phyloP scores from a whole-genome alignment of 2,888 invertebrate genomes.

The Nyleta sp. region DNA sequence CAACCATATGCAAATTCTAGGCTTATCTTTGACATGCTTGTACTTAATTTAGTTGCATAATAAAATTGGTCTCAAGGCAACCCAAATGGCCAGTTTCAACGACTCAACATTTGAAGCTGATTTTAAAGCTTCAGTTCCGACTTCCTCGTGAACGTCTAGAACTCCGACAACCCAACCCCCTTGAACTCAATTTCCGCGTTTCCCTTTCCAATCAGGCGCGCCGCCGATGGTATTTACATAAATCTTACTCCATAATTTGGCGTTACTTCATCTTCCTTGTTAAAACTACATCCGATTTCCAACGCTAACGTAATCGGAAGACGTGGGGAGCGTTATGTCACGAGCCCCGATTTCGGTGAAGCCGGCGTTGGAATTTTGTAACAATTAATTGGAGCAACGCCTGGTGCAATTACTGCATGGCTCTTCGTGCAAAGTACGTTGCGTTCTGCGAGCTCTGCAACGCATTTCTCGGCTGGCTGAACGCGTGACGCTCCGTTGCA shows the following conservation, averaged over 20 bases:
- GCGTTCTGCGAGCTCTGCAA: not conserved
- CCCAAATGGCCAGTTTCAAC: too few species aligned
- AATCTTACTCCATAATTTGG: slow-evolving; percentile 28
- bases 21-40: too few species aligned
- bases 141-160: too few species aligned
- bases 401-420: slow-evolving; percentile 23
- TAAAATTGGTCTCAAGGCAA: too few species aligned
- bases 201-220: slow-evolving; percentile 27
- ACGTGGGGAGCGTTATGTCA: slow-evolving; percentile 27
- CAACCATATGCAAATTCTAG: too few species aligned
- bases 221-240: slow-evolving; percentile 35
- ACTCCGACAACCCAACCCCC: slow-evolving; percentile 1
- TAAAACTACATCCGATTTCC: not conserved
- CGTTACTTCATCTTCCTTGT: slow-evolving; percentile 30
- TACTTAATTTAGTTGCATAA: too few species aligned
- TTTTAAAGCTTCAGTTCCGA: too few species aligned
- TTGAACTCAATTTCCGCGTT: slow-evolving; percentile 40
- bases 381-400: slow-evolving; percentile 56
- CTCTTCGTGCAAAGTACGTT: slow-evolving; percentile 14
- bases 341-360: slow-evolving; percentile 32
- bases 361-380: slow-evolving; percentile 46
- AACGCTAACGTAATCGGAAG: slow-evolving; percentile 24
- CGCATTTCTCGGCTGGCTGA: slow-evolving; percentile 51
- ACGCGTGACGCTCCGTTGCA: slow-evolving; percentile 46
- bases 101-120: too few species aligned